Conservation (phyloP, 2,797 vertebrate species). For the Scarus forsteni region DNA sequence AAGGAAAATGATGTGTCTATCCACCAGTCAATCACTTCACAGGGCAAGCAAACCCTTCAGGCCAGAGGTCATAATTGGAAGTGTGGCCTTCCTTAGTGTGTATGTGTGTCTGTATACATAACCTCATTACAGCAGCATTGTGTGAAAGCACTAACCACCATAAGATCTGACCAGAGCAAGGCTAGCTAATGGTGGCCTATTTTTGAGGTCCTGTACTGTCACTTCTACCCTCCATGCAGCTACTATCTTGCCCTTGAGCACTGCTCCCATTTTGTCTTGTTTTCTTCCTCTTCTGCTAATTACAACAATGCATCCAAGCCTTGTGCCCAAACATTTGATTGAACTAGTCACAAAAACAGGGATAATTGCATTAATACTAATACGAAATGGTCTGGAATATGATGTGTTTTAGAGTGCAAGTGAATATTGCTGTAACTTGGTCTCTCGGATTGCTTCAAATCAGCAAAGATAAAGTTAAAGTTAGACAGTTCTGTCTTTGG, state of each 20-base stretch:
- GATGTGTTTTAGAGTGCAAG: conserved; percentile 29
- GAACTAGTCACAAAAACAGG: conserved; percentile 32
- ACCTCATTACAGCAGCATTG: conserved; percentile 36
- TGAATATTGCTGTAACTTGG: conserved; percentile 17
- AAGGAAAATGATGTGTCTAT: conserved; percentile 51
- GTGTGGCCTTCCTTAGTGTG: conserved; percentile 33
- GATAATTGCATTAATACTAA: conserved; percentile 37
- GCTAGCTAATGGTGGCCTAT: conserved; percentile 66
- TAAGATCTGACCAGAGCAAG: conserved; percentile 49
- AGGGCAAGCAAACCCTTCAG: conserved; percentile 43
- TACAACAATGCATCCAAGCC: conserved; percentile 50
- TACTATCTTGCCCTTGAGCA: conserved; percentile 54
- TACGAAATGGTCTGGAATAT: conserved; percentile 28
- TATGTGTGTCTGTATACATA: conserved; percentile 35
- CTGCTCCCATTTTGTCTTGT: conserved; percentile 46
- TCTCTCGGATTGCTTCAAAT: conserved; percentile 40
- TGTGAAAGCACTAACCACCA: conserved; percentile 36
- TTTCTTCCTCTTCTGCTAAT: conserved; percentile 41
- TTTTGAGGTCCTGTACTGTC: conserved; percentile 56
- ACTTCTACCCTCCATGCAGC: conserved; percentile 22
- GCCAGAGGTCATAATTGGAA: conserved; percentile 53
- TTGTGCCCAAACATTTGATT: conserved; percentile 30
- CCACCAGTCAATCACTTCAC: conserved; percentile 60
- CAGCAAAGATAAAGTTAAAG: conserved; percentile 25
- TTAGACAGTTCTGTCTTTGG: conserved; percentile 15